phyloP scores from a whole-genome alignment of 2,113 vertebrate genomes.

The Festucalex cinctus region DNA sequence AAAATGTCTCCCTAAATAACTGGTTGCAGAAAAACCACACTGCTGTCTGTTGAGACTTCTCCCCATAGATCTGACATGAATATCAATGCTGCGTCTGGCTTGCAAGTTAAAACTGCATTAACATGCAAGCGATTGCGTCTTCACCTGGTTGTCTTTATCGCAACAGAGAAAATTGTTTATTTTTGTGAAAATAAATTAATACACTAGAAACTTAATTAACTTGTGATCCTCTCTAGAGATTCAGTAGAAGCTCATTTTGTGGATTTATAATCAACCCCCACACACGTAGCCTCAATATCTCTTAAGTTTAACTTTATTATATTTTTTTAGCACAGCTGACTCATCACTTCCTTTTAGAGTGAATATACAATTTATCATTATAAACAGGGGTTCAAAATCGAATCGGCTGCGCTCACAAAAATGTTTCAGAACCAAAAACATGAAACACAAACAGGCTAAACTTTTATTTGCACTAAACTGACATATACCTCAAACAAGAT shows the following conservation, averaged over 20 bases:
- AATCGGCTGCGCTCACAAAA: not conserved
- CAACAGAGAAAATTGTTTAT: conserved; percentile 50
- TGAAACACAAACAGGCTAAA: too few relatives aligned
- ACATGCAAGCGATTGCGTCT: conserved; percentile 50
- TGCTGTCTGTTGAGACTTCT: conserved; percentile 33
- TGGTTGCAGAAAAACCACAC: conserved; percentile 42
- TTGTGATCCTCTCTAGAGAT: conserved; percentile 50
- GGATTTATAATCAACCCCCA: conserved; percentile 24
- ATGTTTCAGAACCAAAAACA: too few relatives aligned
- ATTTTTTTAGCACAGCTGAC: conserved; percentile 30
- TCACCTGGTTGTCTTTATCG: conserved; percentile 52
- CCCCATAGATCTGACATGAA: conserved; percentile 41
- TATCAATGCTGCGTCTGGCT: conserved; percentile 41
- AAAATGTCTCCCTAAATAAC: conserved; percentile 46
- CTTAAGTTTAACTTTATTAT: not conserved
- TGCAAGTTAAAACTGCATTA: conserved; percentile 42
- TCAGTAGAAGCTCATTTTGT: conserved; percentile 50
- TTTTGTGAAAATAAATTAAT: conserved; percentile 51
- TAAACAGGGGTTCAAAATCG: not conserved
- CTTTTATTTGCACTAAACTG: not conserved
- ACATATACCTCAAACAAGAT: too few relatives aligned
- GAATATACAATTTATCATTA: too few relatives aligned
- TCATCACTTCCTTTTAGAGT: conserved; percentile 28
- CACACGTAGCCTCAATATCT: not conserved
- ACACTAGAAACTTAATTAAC: conserved; percentile 56